Evolutionary conservation across 2,888 invertebrate genomes (phyloP), one percentile per base, ranked within the genome.

Genomic region (Cetonia aurata): DNA sequence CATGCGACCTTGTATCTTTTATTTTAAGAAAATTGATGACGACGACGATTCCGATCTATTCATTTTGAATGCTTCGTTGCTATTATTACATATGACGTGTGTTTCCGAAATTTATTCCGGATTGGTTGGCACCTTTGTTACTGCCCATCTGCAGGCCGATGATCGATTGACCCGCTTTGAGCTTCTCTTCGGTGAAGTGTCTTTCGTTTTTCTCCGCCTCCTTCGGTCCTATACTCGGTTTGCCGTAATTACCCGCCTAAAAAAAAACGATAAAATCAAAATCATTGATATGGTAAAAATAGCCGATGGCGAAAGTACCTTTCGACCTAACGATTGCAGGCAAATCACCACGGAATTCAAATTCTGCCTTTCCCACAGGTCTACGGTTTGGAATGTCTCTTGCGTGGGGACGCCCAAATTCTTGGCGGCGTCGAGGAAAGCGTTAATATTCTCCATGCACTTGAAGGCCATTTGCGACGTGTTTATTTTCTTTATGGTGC

Each of bases 381-480:
- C 99, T 2, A 98, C 97, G 2, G 98, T 98, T 86, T 98, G 96
- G 91, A 98, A 98, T 59, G 95, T 93, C 86, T 98, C 98, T 82
- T 95, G 94, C 19, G 95, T 92, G 0, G 96, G 95, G 3, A 99
- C 97, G 48, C 98, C 99, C 74, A 97, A 88, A 70, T 88, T 89
- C 82, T 90, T 91, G 69, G 94, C 95, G 9, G 92, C 92, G 76
- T 93, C 94, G 71, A 96, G 86, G 86, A 98, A 98, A 31, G 93
- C 94, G 85, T 96, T 96, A 79, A 99, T 98, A 85, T 99, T 99
- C 86, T 99, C 98, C 98, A 99, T 99, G 86, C 96, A 96, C 83
- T 98, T 98, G 86, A 98, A 99, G 71, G 95, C 96, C 92, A 96
- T 93, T 81, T 91, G 91, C 41, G 83, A 83, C 78, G 90, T 91